Conservation (phyloP, 2,113 vertebrate genomes). For the Nothocercus julius region DNA sequence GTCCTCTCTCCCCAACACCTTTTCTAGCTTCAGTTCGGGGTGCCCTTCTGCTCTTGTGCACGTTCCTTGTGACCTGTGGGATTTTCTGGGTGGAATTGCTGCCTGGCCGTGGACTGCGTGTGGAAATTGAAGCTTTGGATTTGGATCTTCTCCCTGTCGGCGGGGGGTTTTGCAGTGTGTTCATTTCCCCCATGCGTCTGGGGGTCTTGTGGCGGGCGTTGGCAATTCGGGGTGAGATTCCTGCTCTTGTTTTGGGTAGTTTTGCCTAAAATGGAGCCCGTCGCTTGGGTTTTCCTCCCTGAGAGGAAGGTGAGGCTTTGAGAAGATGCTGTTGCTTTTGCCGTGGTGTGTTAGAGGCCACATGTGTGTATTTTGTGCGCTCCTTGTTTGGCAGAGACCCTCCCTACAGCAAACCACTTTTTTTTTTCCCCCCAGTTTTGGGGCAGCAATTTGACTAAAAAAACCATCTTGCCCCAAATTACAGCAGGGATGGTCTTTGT, state of each 20-base stretch:
- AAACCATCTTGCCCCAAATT: not conserved
- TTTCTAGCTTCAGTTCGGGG: not conserved
- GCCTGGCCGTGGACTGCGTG: rapidly evolving
- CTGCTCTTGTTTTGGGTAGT: not conserved
- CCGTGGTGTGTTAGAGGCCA: not conserved
- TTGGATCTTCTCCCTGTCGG: too few species aligned
- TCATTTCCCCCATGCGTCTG: too few species aligned
- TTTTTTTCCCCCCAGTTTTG: not conserved
- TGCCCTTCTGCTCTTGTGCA: too few species aligned
- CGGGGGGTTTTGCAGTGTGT: too few species aligned
- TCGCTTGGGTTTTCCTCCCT: too few species aligned
- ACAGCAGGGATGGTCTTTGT: too few species aligned
- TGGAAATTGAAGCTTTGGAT: too few species aligned
- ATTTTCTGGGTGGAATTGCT: not conserved
- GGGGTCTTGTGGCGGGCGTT: not conserved
- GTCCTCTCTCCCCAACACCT: not conserved
- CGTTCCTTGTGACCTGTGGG: not conserved
- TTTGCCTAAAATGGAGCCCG: not conserved
- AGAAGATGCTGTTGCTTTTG: not conserved
- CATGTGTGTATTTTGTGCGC: rapidly evolving
- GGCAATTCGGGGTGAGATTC: rapidly evolving
- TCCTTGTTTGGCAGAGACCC: too few species aligned
- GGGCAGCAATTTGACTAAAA: not conserved
- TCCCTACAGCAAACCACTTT: rapidly evolving
- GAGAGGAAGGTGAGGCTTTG: rapidly evolving